These are phyloP conservation scores for Desmophyllum pertusum DNA, from an alignment of 92 coral and sea anemone genomes.

Conservation along the genomic window DNA sequence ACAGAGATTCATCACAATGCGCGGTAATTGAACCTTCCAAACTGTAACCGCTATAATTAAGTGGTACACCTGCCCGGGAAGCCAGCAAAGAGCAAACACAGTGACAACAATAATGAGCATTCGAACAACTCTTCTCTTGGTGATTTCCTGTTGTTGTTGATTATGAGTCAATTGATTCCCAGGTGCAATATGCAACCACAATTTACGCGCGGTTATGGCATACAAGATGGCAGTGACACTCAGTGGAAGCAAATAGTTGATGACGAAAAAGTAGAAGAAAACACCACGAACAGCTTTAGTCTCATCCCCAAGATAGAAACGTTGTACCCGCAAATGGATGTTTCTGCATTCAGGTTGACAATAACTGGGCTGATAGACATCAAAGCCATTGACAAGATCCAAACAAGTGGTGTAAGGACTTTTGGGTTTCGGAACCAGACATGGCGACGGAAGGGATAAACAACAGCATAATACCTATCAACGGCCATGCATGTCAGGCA, in stretches of 20 bases:
- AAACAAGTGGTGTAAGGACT: background rate
- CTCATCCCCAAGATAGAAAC: background rate
- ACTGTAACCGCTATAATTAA: background rate
- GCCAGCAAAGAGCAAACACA: conserved; percentile 30
- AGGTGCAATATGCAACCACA: conserved; percentile 7
- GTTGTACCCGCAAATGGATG: background rate
- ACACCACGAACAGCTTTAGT: background rate
- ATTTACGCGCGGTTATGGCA: background rate
- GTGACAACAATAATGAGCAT: conserved; percentile 18
- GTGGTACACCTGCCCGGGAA: background rate
- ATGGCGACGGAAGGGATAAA: background rate
- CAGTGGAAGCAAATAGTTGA: background rate
- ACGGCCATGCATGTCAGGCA: background rate
- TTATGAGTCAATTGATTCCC: background rate
- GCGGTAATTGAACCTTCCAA: background rate
- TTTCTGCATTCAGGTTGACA: background rate
- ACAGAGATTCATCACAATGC: background rate
- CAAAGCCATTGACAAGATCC: background rate
- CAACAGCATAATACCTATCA: background rate
- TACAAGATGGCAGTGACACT: background rate
- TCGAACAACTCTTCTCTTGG: conserved; percentile 6
- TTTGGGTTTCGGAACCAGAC: conserved; percentile 7
- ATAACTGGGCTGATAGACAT: background rate
- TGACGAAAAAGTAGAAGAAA: background rate
- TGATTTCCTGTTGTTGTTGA: background rate